These are phyloP conservation scores for Peromyscus eremicus DNA, from an alignment of 2,797 vertebrate genomes.

Conservation along the genomic window DNA sequence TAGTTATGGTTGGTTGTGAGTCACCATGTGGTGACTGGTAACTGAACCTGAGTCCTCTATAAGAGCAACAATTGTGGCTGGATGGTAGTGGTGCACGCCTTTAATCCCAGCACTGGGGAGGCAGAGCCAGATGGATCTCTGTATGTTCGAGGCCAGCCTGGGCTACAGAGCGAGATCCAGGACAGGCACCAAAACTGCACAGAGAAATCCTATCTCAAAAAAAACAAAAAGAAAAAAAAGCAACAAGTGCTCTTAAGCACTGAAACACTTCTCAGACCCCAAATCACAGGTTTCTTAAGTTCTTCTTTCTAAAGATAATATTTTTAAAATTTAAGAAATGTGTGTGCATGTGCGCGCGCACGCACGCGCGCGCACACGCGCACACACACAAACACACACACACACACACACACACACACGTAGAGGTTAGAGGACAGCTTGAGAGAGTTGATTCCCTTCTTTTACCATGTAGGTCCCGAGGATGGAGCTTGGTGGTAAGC, in stretches of 20 bases:
- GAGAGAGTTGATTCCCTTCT: neutral
- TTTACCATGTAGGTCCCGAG: neutral
- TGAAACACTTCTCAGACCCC: neutral
- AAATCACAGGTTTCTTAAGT: neutral
- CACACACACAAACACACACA: too few species aligned
- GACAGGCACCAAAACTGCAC: too few species aligned
- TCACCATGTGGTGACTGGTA: neutral
- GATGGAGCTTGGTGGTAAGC: neutral
- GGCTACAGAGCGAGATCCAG: too few species aligned
- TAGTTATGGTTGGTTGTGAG: neutral
- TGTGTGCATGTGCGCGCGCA: too few species aligned
- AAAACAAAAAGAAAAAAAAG: too few species aligned
- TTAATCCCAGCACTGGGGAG: too few species aligned
- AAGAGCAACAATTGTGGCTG: neutral
- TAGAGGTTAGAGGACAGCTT: neutral
- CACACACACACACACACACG: neutral
- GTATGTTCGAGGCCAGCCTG: too few species aligned
- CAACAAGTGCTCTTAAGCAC: neutral
- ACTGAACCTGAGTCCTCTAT: neutral
- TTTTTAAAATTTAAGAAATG: neutral
- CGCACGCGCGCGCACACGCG: too few species aligned
- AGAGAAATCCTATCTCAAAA: too few species aligned
- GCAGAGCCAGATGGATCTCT: too few species aligned
- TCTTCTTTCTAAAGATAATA: slow-evolving; percentile 65
- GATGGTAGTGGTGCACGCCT: too few species aligned